These are phyloP conservation scores for Spheniscus humboldti DNA, from an alignment of 2,797 vertebrate genomes.

Conservation along the genomic window DNA sequence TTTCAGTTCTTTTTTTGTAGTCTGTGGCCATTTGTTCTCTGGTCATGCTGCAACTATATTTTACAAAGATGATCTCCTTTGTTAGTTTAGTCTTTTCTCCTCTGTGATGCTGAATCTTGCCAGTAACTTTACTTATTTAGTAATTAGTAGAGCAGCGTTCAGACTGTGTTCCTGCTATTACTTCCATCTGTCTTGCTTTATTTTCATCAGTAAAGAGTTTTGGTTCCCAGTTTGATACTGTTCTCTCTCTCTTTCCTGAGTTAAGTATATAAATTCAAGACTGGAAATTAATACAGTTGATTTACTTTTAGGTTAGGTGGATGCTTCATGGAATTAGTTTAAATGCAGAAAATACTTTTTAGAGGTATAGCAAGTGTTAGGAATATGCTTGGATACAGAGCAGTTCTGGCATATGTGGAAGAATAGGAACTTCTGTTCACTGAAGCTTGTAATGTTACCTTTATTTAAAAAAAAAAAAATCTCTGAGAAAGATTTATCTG, in stretches of 20 bases:
- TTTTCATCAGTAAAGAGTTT: not conserved
- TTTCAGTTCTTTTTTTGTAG: not conserved
- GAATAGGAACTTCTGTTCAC: not conserved
- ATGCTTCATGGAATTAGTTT: not conserved
- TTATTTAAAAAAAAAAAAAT: not conserved
- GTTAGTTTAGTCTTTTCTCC: not conserved
- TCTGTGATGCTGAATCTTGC: not conserved
- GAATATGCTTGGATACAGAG: not conserved
- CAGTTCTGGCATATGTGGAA: not conserved
- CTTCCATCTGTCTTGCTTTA: not conserved
- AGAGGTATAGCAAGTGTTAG: not conserved
- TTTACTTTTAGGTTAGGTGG: not conserved
- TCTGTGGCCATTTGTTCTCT: not conserved
- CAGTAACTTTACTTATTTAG: not conserved
- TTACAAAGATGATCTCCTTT: not conserved
- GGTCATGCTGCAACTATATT: not conserved
- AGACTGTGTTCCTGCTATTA: not conserved
- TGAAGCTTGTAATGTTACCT: not conserved
- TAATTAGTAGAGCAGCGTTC: not conserved
- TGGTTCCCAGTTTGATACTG: not conserved
- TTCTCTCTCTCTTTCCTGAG: not conserved
- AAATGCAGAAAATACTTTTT: not conserved
- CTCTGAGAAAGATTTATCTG: not conserved
- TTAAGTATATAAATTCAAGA: not conserved
- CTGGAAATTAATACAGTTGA: not conserved